These are phyloP conservation scores for Chirona hameri DNA, from an alignment of 2,888 invertebrate species.

Conservation along the genomic window DNA sequence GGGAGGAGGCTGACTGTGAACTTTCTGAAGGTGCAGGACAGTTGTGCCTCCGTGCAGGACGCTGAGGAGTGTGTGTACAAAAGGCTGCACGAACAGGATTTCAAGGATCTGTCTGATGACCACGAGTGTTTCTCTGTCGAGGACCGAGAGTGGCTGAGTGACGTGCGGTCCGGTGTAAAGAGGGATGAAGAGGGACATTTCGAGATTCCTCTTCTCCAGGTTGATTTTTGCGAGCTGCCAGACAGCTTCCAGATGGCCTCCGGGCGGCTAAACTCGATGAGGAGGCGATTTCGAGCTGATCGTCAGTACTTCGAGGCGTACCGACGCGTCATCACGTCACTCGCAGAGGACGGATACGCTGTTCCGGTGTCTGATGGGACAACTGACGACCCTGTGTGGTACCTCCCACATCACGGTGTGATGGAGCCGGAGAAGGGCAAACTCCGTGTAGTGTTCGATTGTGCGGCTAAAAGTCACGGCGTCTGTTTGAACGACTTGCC, in stretches of 20 bases:
- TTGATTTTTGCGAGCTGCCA: background rate
- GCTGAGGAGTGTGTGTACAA: background rate
- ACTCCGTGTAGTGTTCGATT: too few relatives aligned
- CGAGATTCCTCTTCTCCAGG: background rate
- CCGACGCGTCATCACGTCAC: background rate
- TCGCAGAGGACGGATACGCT: background rate
- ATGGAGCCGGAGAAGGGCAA: background rate
- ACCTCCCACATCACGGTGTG: background rate
- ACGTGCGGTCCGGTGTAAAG: background rate
- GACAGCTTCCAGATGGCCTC: background rate
- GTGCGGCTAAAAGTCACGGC: background rate
- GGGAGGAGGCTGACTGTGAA: background rate
- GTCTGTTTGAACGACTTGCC: background rate
- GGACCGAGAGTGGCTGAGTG: background rate
- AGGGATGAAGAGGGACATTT: background rate
- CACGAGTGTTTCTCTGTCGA: background rate
- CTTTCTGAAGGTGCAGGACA: background rate
- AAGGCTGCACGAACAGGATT: background rate
- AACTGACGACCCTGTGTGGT: background rate
- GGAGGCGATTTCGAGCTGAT: background rate
- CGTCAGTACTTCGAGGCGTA: background rate
- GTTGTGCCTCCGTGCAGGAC: background rate
- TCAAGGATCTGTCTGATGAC: background rate
- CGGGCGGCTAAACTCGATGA: background rate
- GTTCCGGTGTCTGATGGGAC: background rate